These are phyloP conservation scores for Nilaparvata lugens DNA, from an alignment of 1,140 invertebrate genomes.

Conservation along the genomic window DNA sequence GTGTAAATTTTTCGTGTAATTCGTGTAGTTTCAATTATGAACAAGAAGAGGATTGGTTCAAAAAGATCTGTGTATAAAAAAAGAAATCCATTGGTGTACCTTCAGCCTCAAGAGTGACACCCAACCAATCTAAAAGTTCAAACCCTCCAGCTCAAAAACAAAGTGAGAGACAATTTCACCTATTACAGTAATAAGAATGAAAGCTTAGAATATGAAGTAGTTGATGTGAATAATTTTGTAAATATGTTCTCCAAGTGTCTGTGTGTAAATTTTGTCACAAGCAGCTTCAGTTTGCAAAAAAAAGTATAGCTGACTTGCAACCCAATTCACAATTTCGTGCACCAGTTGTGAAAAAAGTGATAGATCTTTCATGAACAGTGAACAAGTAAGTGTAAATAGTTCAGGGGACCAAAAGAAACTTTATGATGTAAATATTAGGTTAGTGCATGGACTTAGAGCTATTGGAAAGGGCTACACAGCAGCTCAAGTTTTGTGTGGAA, in stretches of 20 bases:
- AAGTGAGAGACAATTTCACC: neutral
- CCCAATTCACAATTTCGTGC: neutral
- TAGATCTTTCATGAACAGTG: neutral
- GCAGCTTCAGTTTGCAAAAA: neutral
- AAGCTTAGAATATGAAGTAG: constrained; percentile 1
- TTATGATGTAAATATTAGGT: constrained; percentile 8
- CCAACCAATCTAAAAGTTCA: no score
- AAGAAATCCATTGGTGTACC: no score
- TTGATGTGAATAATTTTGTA: neutral
- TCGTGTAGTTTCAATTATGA: no score
- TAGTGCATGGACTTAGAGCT: constrained; percentile 6
- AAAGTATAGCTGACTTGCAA: neutral
- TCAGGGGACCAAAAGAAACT: neutral
- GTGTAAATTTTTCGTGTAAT: no score
- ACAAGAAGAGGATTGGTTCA: no score
- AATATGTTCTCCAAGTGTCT: neutral
- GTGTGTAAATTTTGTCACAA: constrained; percentile 1
- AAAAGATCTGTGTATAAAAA: no score
- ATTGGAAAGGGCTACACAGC: constrained; percentile 9
- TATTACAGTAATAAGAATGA: neutral
- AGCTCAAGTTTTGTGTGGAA: constrained; percentile 9
- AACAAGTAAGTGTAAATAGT: neutral
- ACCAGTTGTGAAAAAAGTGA: neutral
- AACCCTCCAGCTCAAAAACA: neutral
- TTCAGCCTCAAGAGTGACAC: no score